phyloP scores from a whole-genome alignment of 2,113 vertebrate genomes.

The Procapra przewalskii region DNA sequence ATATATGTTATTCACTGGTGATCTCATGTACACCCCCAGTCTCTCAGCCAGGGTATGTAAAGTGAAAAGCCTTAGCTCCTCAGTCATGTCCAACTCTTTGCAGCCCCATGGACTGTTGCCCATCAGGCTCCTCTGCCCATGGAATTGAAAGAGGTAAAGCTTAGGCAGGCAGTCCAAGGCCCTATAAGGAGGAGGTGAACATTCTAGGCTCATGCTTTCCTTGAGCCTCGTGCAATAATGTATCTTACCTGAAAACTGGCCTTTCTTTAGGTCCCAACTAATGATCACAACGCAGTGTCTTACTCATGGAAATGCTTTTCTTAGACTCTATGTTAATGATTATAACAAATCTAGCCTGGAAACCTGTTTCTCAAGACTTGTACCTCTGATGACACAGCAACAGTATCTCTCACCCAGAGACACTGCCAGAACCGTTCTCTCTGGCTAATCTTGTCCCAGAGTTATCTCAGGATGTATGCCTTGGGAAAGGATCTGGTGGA shows the following conservation, averaged over 20 bases:
- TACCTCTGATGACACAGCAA: background rate
- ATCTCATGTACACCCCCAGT: background rate
- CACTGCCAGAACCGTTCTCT: rapidly evolving
- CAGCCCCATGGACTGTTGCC: background rate
- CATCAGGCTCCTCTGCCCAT: background rate
- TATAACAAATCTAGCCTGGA: background rate
- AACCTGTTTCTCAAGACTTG: background rate
- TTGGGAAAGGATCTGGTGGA: background rate
- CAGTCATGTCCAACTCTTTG: background rate
- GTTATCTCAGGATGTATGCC: background rate
- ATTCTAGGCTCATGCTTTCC: background rate
- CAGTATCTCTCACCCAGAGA: background rate
- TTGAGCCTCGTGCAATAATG: background rate
- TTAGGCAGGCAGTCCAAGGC: background rate
- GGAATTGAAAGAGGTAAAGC: background rate
- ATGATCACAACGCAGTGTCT: background rate
- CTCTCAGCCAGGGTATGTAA: background rate
- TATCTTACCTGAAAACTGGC: background rate
- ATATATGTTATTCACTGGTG: background rate
- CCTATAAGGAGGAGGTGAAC: background rate
- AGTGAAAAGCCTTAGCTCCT: background rate
- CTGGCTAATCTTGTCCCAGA: background rate
- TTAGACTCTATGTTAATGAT: background rate
- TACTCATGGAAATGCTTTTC: background rate
- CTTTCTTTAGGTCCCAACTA: background rate